Evolutionary conservation across 1,140 invertebrate genomes (phyloP).

Genomic region (Scaptodrosophila lebanonensis): DNA sequence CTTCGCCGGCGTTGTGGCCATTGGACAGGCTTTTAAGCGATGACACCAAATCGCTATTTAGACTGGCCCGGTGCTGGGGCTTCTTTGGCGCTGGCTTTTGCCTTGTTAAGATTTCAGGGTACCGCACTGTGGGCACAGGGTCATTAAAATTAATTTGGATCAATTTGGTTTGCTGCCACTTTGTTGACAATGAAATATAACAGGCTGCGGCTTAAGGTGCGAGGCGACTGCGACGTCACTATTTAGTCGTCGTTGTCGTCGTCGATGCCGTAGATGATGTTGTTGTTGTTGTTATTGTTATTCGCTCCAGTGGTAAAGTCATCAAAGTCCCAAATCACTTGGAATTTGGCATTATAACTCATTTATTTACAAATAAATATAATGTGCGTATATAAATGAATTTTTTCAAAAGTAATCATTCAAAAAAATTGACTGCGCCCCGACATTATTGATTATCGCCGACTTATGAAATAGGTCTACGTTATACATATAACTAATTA

Average conservation of each 20-base stretch:
- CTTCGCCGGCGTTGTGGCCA: conserved; percentile 52
- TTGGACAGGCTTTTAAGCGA: conserved; percentile 76
- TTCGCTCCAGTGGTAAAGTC: too few relatives aligned
- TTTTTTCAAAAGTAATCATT: too few relatives aligned
- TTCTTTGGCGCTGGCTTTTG: conserved; percentile 12
- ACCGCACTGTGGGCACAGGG: conserved; percentile 53
- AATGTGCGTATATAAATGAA: too few relatives aligned
- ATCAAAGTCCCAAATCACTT: conserved; percentile 46
- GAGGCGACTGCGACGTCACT: conserved; percentile 7
- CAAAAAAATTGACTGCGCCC: too few relatives aligned
- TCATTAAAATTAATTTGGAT: conserved; percentile 77
- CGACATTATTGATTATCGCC: too few relatives aligned
- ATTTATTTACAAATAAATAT: too few relatives aligned
- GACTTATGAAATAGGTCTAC: too few relatives aligned
- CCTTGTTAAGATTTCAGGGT: conserved; percentile 61
- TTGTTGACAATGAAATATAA: conserved; percentile 77
- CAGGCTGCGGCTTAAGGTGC: conserved; percentile 20
- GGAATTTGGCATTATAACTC: conserved; percentile 67
- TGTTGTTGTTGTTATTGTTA: too few relatives aligned
- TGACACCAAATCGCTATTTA: conserved; percentile 77
- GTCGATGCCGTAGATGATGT: background rate
- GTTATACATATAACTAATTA: too few relatives aligned
- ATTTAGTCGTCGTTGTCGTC: too few relatives aligned
- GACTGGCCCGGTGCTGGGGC: conserved; percentile 23
- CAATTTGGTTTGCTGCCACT: conserved; percentile 76